phyloP scores from a whole-genome alignment of 2,797 vertebrate genomes.

The Notoglanidium macrostoma region DNA sequence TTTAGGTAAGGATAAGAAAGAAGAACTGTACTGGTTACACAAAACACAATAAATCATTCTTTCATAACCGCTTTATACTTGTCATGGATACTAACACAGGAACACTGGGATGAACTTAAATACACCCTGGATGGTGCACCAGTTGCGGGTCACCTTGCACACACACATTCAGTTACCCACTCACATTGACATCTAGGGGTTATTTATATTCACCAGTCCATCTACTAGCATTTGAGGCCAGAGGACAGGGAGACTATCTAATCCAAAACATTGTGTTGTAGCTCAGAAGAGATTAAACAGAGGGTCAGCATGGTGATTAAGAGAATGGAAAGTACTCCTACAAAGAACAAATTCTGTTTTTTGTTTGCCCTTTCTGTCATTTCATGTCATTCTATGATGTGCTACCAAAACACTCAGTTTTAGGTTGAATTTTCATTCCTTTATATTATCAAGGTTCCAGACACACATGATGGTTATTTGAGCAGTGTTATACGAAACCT shows the following conservation, averaged over 20 bases:
- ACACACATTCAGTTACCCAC: neutral
- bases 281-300: neutral
- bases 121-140: neutral
- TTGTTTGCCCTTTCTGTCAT: neutral
- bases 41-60: neutral
- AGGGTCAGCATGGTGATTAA: neutral
- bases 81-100: neutral
- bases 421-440: neutral
- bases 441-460: constrained; percentile 34
- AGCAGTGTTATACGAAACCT: constrained; percentile 20
- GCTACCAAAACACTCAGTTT: neutral
- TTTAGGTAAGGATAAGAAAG: neutral
- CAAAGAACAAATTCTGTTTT: neutral
- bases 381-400: neutral
- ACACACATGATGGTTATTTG: constrained; percentile 41
- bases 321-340: neutral
- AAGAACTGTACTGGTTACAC: neutral
- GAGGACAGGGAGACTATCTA: no score
- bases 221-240: neutral
- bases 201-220: neutral
- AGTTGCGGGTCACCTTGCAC: neutral
- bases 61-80: neutral
- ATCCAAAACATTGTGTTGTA: neutral
- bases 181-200: neutral
- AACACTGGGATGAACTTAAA: neutral